Base-by-base conservation (phyloP, 2,888 invertebrate species). In the Athrips mouffetella region DNA sequence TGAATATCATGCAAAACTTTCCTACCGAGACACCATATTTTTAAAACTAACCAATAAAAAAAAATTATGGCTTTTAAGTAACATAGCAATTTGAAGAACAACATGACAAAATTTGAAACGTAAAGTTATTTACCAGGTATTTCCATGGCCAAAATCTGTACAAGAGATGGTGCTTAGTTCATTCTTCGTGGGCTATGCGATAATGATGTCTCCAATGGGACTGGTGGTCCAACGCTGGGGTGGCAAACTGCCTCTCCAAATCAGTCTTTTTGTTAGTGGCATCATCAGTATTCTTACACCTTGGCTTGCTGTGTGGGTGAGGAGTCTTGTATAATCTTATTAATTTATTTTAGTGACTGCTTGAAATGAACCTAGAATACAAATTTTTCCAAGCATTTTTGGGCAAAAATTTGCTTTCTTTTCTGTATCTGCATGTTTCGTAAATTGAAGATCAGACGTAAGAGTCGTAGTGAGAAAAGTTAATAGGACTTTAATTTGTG, bases 171-270 rank as follows among this genome's bases (percentile, higher is more conserved):
- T 82, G 0, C 63, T 88, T 4, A 80, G 84, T 1, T 76, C 90
- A 0, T 90, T 90, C 55, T 90, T 89, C 64, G 68, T 89, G 56
- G 90, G 90, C 0, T 90, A 90, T 58, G 72, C 77, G 11, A 55
- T 85, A 11, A 88, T 87, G 60, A 89, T 89, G 63, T 70, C 90
- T n/a, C 89, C 89, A 0, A 83, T 90, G 20, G 91, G 91, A 0
- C 65, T 90, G 49, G 68, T 93, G 25, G 90, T 91, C 0, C 91
- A 91, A 58, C 75, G 81, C 0, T 90, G 90, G 74, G 93, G 93
- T 1, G 92, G 92, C 0, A 92, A 91, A 57, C 71, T 89, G 27
- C 78, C 92, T 0, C 59, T 89, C 7, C 80, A 85, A 20, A 52
- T 80, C 0, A 81, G 88, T 0, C 67, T 91, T 41, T 57, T 70